Evolutionary conservation across 1,140 invertebrate species (phyloP).

Genomic region (Drosophila mojavensis): DNA sequence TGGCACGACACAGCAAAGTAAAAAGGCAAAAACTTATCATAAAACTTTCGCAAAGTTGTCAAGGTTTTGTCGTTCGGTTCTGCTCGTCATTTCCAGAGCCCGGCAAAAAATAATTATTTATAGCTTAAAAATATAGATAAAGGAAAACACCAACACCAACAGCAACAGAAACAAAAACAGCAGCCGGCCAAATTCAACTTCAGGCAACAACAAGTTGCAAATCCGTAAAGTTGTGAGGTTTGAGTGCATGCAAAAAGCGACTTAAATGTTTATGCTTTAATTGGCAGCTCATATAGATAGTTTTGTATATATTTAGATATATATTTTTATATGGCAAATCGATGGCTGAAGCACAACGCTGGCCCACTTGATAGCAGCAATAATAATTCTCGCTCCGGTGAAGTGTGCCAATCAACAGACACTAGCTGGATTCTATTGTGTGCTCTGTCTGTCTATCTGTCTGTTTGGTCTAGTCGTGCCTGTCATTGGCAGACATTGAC

Average conservation of each 20-base stretch:
- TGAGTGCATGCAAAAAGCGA: constrained; percentile 39
- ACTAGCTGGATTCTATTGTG: constrained; percentile 9
- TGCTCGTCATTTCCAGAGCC: constrained; percentile 54
- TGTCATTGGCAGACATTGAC: constrained; percentile 77
- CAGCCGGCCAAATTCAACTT: neutral
- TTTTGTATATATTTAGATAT: neutral
- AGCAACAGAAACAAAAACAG: constrained; percentile 8
- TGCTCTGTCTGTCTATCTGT: constrained; percentile 49
- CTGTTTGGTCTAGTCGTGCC: constrained; percentile 43
- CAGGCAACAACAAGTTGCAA: constrained; percentile 48
- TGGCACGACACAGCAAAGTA: constrained; percentile 59
- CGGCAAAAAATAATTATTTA: constrained; percentile 77
- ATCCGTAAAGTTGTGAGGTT: constrained; percentile 13
- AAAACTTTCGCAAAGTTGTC: constrained; percentile 78
- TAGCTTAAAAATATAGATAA: constrained; percentile 64
- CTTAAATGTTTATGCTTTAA: constrained; percentile 59
- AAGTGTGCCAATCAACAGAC: constrained; percentile 56
- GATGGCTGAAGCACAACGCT: constrained; percentile 59
- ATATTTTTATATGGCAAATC: constrained; percentile 44
- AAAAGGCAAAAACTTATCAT: constrained; percentile 60
- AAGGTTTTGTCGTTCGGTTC: constrained; percentile 62
- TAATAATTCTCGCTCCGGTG: constrained; percentile 64
- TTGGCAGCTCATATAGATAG: constrained; percentile 62
- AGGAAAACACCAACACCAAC: constrained; percentile 13
- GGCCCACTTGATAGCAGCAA: constrained; percentile 60